Evolutionary conservation across 2,888 invertebrate genomes (phyloP), one percentile per base, ranked within the genome.

Genomic region (Cephus rjabovi): DNA sequence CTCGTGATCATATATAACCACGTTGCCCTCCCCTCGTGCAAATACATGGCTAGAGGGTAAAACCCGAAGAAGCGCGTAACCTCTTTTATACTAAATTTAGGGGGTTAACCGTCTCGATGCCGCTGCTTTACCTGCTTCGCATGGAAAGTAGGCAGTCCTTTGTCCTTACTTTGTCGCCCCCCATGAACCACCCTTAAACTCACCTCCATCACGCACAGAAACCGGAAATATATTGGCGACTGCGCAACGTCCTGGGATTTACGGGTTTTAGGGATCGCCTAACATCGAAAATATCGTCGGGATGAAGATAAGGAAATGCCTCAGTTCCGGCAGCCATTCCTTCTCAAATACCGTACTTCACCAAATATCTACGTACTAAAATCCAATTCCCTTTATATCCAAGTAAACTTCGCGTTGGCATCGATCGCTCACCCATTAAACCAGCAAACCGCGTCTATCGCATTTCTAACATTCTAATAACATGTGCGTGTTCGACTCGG

Each of bases 1-100:
- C 84, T 79, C 78, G 81, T 76, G 79, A 81, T 79, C 82, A 81
- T 86, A 86, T 85, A 86, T 84, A 86, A 86, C 79, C 81, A 74
- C 56, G 23, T 23, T 56, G 9, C 33, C 74, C 15, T 30, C 35
- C n/a, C n/a, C 35, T 37, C n/a, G 74, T 34, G 74, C 74, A 71
- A 56, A 56, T 34, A 71, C 71, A 71, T 34, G 34, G 31, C 11
- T 33, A 34, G 12, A 12, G 12, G 73, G 35, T 31, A 35, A 35
- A 56, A 73, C 69, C 77, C 33, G 73, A 34, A 34, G 69, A 33
- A n/a, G 34, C 69, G 30, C 23, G 71, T 34, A 76, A 56, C 75
- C 79, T 83, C 83, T 83, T 84, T 85, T 83, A 81, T 81, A 79
- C 79, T 77, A 80, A 82, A 85, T 85, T 80, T 83, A 78, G 79